Evolutionary conservation across 2,888 invertebrate species (phyloP), one percentile per base, ranked within the genome.

Genomic region (Augochlorella aurata): DNA sequence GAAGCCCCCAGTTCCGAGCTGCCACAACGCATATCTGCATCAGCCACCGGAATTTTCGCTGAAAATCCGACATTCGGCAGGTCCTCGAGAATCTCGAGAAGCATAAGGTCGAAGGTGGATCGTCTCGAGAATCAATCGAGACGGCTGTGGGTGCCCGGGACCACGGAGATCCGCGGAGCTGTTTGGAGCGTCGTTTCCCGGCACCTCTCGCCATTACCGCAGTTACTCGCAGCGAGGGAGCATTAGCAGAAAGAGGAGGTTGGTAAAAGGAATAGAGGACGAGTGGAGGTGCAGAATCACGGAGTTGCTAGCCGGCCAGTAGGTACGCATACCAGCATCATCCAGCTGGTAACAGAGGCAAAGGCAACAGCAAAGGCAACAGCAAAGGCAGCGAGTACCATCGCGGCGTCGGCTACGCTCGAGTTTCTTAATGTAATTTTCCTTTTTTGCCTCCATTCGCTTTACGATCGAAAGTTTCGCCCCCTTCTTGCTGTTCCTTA

Each of bases 361-460:
- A 21, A 58, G 7, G 54, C 54, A 58, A 12, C 54, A 58, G 21
- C 29, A 29, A 29, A 38, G 38, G 38, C 38, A 38, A 38, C 21
- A 14, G 58, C 84, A 38, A 16, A 24, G 24, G 9, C 16, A 24
- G 24, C 74, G 81, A 78, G 81, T 71, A 88, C 81, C 81, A 88
- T 87, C 84, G 61, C 82, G 61, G 7, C 79, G 70, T 69, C 50
- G 79, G 69, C 86, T 85, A 87, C 91, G 89, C 91, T 85, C 90
- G 91, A 92, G 91, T 93, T 92, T 92, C 92, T 92, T 92, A 92
- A 92, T 93, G 92, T 92, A 92, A 93, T 93, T 92, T 92, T 91
- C 90, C 90, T 91, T 92, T 90, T 90, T 91, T 91, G 88, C 91
- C 91, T 90, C 89, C 88, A 89, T 89, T 92, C 91, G 87, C 88